phyloP scores from a whole-genome alignment of 1,140 invertebrate species.

The Lamellibrachia luymesi region DNA sequence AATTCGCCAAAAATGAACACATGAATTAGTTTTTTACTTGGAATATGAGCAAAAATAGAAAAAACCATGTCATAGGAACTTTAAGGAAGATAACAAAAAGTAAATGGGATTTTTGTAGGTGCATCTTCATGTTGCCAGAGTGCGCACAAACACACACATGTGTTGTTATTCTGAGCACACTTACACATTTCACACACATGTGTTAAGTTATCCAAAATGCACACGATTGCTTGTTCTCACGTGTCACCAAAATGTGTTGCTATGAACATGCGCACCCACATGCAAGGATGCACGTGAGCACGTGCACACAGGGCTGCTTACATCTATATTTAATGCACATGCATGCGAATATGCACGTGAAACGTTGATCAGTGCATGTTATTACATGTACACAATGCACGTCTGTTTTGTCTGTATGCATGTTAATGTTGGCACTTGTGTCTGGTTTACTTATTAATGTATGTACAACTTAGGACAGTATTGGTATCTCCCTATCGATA shows the following conservation, averaged over 20 bases:
- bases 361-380: background rate
- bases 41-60: too few species aligned
- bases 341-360: background rate
- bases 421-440: background rate
- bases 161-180: background rate
- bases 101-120: too few species aligned
- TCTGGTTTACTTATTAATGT: background rate
- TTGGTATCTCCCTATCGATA: background rate
- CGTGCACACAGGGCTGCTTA: background rate
- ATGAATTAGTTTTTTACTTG: too few species aligned
- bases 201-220: background rate
- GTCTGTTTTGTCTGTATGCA: background rate
- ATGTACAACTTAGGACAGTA: too few species aligned
- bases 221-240: background rate
- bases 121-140: too few species aligned
- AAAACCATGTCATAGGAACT: too few species aligned
- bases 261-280: background rate
- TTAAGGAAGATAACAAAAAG: too few species aligned
- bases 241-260: background rate
- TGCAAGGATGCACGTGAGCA: background rate
- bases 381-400: background rate
- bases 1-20: too few species aligned
- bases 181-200: background rate
- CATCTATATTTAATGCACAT: background rate
- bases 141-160: too few species aligned